phyloP scores from a whole-genome alignment of 1,140 invertebrate species.

The Olivierus martensii region DNA sequence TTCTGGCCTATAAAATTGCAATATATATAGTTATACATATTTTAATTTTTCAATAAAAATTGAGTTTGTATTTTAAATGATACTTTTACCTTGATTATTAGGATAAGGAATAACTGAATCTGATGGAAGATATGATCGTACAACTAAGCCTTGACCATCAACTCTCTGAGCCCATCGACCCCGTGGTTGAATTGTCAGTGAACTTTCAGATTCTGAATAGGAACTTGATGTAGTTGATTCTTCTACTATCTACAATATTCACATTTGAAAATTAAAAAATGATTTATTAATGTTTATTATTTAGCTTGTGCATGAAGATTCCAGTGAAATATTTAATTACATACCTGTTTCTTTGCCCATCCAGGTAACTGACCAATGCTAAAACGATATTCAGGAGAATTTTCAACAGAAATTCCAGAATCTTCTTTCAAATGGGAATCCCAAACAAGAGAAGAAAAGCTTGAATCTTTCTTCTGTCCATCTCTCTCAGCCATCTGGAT shows the following conservation, averaged over 20 bases:
- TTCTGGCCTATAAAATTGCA: too few species aligned
- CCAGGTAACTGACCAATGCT: conserved; percentile 13
- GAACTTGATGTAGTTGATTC: too few species aligned
- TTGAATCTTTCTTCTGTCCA: not conserved
- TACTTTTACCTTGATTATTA: conserved; percentile 9
- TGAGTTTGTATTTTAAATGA: too few species aligned
- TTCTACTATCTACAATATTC: too few species aligned
- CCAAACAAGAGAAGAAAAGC: too few species aligned
- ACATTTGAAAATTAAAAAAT: too few species aligned
- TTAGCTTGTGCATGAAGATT: too few species aligned
- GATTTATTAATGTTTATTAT: too few species aligned
- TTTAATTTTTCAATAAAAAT: too few species aligned
- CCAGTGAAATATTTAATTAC: too few species aligned
- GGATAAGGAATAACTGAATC: conserved; percentile 48
- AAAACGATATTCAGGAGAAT: conserved; percentile 30
- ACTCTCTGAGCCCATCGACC: conserved; percentile 70
- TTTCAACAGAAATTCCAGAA: conserved; percentile 4
- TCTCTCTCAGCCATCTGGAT: not conserved
- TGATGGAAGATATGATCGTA: conserved; percentile 48
- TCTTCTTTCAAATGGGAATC: not conserved
- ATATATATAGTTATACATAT: too few species aligned
- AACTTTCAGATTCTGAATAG: too few species aligned
- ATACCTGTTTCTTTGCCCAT: conserved; percentile 21
- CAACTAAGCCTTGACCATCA: conserved; percentile 45
- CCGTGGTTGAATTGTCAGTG: conserved; percentile 42